Conservation (phyloP, 1,140 invertebrate genomes). For the Drosophila nebulosa region DNA sequence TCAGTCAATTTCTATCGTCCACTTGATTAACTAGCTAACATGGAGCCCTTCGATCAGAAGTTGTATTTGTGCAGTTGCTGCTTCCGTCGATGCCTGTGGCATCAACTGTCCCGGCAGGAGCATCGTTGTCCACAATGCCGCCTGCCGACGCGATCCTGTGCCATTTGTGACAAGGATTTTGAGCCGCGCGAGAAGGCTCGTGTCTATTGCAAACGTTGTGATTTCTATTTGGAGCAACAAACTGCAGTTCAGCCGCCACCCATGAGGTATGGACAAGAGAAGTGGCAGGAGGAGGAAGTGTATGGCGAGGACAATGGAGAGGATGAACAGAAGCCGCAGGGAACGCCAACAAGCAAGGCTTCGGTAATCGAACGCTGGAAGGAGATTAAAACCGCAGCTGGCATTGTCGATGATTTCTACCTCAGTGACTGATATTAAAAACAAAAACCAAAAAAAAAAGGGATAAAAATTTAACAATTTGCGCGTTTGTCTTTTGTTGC, state of each 20-base stretch:
- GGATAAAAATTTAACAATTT: neutral
- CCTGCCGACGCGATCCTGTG: conserved; percentile 10
- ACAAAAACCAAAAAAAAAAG: too few relatives aligned
- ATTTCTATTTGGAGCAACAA: conserved; percentile 32
- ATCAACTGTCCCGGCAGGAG: conserved; percentile 32
- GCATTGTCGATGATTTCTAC: conserved; percentile 12
- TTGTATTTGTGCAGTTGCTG: conserved; percentile 39
- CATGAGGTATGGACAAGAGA: too few relatives aligned
- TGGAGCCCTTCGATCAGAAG: neutral
- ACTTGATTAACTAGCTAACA: neutral
- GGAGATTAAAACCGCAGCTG: conserved; percentile 23
- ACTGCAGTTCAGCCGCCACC: conserved; percentile 1
- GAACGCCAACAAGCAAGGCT: neutral
- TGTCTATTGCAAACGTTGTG: conserved; percentile 42
- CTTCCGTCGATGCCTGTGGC: conserved; percentile 28
- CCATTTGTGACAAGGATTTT: conserved; percentile 34
- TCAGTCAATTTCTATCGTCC: too few relatives aligned
- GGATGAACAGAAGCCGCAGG: neutral
- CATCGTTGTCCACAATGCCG: conserved; percentile 37
- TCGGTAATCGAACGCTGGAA: conserved; percentile 31
- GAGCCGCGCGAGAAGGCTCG: conserved; percentile 21
- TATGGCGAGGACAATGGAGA: neutral
- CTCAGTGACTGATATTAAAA: neutral
- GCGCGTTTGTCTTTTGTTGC: neutral
- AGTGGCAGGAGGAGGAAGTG: neutral